phyloP scores from a whole-genome alignment of 2,888 invertebrate species.

The Leucophora obtusa region DNA sequence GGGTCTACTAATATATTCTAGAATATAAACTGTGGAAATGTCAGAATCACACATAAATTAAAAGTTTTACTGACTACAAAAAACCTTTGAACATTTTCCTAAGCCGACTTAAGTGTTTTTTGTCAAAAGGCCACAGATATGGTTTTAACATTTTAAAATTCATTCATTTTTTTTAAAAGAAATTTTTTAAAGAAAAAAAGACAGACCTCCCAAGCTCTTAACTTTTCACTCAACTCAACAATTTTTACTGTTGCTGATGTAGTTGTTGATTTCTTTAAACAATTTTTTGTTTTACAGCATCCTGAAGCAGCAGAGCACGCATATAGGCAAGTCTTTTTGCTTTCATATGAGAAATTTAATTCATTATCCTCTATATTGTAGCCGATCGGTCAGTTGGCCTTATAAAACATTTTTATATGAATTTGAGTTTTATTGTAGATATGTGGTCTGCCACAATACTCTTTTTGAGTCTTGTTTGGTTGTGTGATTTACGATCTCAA shows the following conservation, averaged over 20 bases:
- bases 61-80: too few species aligned
- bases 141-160: slow-evolving; percentile 36
- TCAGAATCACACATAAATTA: too few species aligned
- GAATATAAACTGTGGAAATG: too few species aligned
- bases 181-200: slow-evolving; percentile 14
- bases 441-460: slow-evolving; percentile 40
- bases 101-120: too few species aligned
- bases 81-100: too few species aligned
- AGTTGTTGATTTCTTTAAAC: not conserved
- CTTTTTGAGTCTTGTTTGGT: slow-evolving; percentile 68
- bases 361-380: not conserved
- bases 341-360: not conserved
- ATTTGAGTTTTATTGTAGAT: slow-evolving; percentile 34
- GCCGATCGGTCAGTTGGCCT: slow-evolving; percentile 46
- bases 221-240: slow-evolving; percentile 12
- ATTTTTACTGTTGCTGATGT: slow-evolving; percentile 19
- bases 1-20: too few species aligned
- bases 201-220: slow-evolving; percentile 55
- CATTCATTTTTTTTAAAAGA: slow-evolving; percentile 38
- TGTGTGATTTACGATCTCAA: slow-evolving; percentile 75
- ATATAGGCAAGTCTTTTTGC: not conserved
- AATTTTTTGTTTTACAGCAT: slow-evolving; percentile 4
- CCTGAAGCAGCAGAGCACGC: not conserved
- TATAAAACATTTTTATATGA: slow-evolving; percentile 43
- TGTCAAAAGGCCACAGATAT: too few species aligned